phyloP scores from a whole-genome alignment of 2,888 invertebrate species.

The Tanytarsus gracilentus region DNA sequence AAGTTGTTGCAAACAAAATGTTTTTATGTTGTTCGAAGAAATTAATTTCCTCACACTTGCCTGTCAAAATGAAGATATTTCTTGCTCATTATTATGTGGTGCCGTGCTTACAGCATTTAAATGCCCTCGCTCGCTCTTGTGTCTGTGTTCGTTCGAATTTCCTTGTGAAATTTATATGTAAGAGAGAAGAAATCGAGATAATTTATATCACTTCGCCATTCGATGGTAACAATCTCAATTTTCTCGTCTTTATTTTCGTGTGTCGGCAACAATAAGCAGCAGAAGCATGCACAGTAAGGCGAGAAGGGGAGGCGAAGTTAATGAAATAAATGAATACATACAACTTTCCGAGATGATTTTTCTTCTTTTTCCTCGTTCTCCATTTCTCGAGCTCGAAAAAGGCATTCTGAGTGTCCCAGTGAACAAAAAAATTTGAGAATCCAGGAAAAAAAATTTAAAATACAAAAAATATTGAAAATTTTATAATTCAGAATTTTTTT shows the following conservation, averaged over 20 bases:
- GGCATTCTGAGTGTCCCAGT: no score
- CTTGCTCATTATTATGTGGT: constrained; percentile 1
- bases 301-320: no score
- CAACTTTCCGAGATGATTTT: no score
- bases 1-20: neutral
- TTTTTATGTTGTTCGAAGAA: neutral
- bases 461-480: no score
- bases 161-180: neutral
- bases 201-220: constrained; percentile 4
- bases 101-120: no score
- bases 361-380: no score
- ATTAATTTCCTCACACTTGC: constrained; percentile 1
- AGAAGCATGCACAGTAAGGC: no score
- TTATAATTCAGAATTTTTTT: no score
- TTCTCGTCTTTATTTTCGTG: no score
- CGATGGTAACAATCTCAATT: constrained; percentile 9
- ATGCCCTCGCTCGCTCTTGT: neutral
- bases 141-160: neutral
- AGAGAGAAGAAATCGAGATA: neutral
- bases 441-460: neutral
- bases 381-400: no score
- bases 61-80: neutral
- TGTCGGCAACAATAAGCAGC: no score
- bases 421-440: no score
- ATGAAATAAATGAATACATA: constrained; percentile 1